phyloP scores from a whole-genome alignment of 2,888 invertebrate genomes.

The Cheilosia impressa region DNA sequence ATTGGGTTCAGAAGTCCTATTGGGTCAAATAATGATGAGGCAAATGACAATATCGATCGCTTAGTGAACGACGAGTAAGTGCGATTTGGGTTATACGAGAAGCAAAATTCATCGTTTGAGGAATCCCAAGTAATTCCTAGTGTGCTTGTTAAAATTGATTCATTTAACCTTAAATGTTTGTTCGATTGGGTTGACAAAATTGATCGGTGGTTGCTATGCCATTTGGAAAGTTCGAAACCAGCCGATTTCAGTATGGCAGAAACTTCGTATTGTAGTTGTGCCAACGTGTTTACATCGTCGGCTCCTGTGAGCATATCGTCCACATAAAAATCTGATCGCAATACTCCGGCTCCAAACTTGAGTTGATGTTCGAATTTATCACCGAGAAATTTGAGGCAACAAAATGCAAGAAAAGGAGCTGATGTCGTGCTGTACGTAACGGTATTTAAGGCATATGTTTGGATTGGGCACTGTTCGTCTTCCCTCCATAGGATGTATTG shows the following conservation, averaged over 20 bases:
- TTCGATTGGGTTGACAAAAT: conserved; percentile 35
- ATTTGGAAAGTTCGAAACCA: conserved; percentile 36
- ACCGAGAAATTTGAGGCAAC: not conserved
- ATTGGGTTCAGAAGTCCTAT: conserved; percentile 58
- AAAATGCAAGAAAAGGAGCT: conserved; percentile 53
- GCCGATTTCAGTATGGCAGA: not conserved
- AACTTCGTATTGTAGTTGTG: not conserved
- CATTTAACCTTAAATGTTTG: not conserved
- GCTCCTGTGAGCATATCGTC: not conserved
- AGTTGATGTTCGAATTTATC: not conserved
- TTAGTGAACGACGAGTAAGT: conserved; percentile 6
- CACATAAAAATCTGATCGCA: not conserved
- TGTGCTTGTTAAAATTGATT: conserved; percentile 4
- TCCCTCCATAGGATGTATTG: conserved; percentile 50
- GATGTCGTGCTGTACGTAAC: conserved; percentile 47
- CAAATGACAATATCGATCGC: conserved; percentile 11
- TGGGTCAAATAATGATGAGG: conserved; percentile 57
- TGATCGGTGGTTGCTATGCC: conserved; percentile 72
- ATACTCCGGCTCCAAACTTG: not conserved
- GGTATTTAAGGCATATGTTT: conserved; percentile 42
- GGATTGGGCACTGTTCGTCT: not conserved
- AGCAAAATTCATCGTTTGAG: not conserved
- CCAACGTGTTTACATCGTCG: not conserved
- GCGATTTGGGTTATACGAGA: not conserved
- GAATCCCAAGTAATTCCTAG: conserved; percentile 30